phyloP scores from a whole-genome alignment of 2,113 vertebrate genomes.

The Cephalopterus ornatus region DNA sequence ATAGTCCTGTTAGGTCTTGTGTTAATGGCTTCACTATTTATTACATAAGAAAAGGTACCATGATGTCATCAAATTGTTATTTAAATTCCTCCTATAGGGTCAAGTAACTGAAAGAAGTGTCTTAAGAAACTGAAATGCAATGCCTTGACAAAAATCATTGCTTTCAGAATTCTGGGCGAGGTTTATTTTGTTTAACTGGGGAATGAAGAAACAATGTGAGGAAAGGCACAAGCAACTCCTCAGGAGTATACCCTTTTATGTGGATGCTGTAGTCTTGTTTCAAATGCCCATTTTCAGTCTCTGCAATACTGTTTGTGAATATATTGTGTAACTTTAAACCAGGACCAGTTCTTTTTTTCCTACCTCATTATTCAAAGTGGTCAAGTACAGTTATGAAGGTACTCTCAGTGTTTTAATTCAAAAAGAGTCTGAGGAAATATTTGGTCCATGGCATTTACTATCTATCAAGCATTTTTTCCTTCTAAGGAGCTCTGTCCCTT shows the following conservation, averaged over 20 bases:
- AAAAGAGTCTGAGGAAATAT: not conserved
- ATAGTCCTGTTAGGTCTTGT: not conserved
- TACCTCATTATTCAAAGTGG: not conserved
- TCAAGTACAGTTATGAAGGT: not conserved
- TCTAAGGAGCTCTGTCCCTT: not conserved
- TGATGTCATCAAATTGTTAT: slow-evolving; percentile 60
- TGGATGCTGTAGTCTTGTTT: not conserved
- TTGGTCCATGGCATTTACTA: not conserved
- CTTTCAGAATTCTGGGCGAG: not conserved
- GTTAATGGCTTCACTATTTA: slow-evolving; percentile 64
- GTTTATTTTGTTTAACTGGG: not conserved
- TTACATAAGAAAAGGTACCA: slow-evolving; percentile 28
- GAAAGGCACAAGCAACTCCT: not conserved
- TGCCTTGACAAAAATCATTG: not conserved
- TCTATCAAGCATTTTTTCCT: rapidly evolving
- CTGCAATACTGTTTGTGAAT: not conserved
- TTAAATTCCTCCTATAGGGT: slow-evolving; percentile 5
- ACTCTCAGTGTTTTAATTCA: not conserved
- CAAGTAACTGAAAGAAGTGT: slow-evolving; percentile 12
- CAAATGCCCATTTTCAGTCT: not conserved
- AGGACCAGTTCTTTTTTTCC: not conserved
- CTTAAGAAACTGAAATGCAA: not conserved
- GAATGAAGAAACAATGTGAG: not conserved
- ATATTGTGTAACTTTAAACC: not conserved
- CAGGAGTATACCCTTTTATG: not conserved